These are phyloP conservation scores for Teleogryllus oceanicus DNA, from an alignment of 2,888 invertebrate genomes.

Conservation along the genomic window DNA sequence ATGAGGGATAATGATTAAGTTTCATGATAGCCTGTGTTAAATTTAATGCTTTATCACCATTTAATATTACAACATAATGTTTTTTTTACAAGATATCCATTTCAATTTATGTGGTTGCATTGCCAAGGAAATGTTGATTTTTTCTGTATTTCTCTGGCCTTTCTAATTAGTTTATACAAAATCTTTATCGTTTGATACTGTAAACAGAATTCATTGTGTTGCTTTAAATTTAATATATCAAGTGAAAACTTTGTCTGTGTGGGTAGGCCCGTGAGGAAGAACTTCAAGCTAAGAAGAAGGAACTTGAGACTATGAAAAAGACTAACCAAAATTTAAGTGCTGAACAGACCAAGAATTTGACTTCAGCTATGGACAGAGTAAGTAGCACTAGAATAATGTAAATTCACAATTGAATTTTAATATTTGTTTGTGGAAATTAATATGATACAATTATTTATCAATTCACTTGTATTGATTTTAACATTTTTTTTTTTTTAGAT, in stretches of 20 bases:
- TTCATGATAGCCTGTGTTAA: too few relatives aligned
- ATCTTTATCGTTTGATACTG: too few relatives aligned
- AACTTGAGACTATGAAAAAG: conserved; percentile 50
- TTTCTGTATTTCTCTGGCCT: too few relatives aligned
- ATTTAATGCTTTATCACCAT: too few relatives aligned
- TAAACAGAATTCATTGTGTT: too few relatives aligned
- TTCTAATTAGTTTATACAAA: too few relatives aligned
- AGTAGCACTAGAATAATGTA: not conserved
- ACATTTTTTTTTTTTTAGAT: conserved; percentile 45
- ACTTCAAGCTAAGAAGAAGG: conserved; percentile 51
- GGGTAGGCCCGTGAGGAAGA: conserved; percentile 62
- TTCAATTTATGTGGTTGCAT: too few relatives aligned
- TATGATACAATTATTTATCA: not conserved
- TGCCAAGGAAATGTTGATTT: too few relatives aligned
- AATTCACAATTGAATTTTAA: not conserved
- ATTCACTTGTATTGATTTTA: not conserved
- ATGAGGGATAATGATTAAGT: too few relatives aligned
- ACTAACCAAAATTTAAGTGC: conserved; percentile 40
- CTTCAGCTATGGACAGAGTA: conserved; percentile 38
- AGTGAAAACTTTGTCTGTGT: not conserved
- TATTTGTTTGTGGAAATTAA: not conserved
- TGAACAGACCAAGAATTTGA: conserved; percentile 29
- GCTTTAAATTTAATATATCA: too few relatives aligned
- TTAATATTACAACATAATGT: too few relatives aligned
- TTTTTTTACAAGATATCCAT: too few relatives aligned